Conservation (phyloP, 2,797 vertebrate genomes). For the Lepidocolaptes lacrymiger region DNA sequence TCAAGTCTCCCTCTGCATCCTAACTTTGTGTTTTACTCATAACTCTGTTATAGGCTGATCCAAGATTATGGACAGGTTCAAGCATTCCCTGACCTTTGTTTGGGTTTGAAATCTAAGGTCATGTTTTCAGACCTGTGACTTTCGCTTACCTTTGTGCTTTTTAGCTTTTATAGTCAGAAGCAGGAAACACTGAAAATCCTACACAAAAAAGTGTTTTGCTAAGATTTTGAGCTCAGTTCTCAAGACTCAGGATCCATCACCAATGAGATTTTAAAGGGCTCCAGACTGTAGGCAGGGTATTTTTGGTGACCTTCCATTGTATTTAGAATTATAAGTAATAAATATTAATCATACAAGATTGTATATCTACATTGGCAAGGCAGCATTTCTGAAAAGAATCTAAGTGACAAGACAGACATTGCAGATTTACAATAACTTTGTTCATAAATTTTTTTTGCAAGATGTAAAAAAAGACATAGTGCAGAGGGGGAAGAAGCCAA, state of each 20-base stretch:
- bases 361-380: conserved; percentile 48
- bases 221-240: conserved; percentile 15
- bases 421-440: conserved; percentile 74
- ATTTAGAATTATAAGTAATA: conserved; percentile 56
- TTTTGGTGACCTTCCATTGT: conserved; percentile 56
- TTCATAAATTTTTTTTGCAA: conserved; percentile 71
- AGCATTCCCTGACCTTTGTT: conserved; percentile 38
- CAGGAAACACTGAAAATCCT: conserved; percentile 33
- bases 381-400: conserved; percentile 60
- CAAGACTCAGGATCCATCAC: conserved; percentile 36
- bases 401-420: conserved; percentile 70
- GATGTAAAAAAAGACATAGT: conserved; percentile 74
- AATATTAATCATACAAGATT: conserved; percentile 55
- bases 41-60: background rate
- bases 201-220: conserved; percentile 8
- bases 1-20: background rate
- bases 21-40: background rate
- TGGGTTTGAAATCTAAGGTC: conserved; percentile 29
- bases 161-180: conserved; percentile 31
- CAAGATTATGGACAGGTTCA: conserved; percentile 14
- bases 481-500: conserved; percentile 68
- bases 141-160: conserved; percentile 17
- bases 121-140: background rate
- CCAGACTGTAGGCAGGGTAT: conserved; percentile 1
- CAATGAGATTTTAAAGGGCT: conserved; percentile 29